Base-by-base conservation (phyloP, 2,113 vertebrate species). In the Myrmophylax atrothorax region DNA sequence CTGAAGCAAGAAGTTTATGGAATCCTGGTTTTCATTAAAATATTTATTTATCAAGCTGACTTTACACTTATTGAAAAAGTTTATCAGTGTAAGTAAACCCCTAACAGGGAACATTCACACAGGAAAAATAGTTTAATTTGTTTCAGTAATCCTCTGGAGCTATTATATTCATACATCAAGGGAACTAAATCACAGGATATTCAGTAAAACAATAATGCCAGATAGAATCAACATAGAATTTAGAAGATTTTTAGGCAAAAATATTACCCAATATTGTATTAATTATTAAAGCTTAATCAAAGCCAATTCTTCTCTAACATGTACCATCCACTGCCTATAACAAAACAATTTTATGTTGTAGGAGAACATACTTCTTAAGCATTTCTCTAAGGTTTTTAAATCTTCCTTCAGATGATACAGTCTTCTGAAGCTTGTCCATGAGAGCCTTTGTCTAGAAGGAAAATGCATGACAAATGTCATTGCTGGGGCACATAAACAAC, bases 321-420 rank as follows among this genome's bases (percentile, higher is more conserved):
- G 23, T 38, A 75, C 19, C 38, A 55, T 37, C 16, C 16, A 38
- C 47, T 72, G 29, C 20, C 89, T 37, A 12, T 28, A 92, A 60
- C 17, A 78, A 86, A 89, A 85, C 14, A 85, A 18, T 14, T 67
- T 55, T 82, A 52, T 52, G 62, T 12, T 89, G 64, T 44, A 92
- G 73, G n/a, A 70, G 94, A 38, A 91, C 98, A 79, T 98, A 99
- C 99, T 99, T 99, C 97, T 99, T 99, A 89, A 99, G 98, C 9
- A 99, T 99, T 98, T 99, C 99, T 98, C 99, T 98, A 96, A 99
- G 98, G 93, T 99, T 99, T 98, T 99, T 99, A 98, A 99, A 99
- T 96, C 99, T 98, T 97, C 99, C 99, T 97, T 99, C 99, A 52
- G 99, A 99, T 49, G 99, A 99, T 85, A 99, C 98, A 6, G 98